These are phyloP conservation scores for Nothobranchius furzeri DNA, from an alignment of 2,113 vertebrate species.

Conservation along the genomic window DNA sequence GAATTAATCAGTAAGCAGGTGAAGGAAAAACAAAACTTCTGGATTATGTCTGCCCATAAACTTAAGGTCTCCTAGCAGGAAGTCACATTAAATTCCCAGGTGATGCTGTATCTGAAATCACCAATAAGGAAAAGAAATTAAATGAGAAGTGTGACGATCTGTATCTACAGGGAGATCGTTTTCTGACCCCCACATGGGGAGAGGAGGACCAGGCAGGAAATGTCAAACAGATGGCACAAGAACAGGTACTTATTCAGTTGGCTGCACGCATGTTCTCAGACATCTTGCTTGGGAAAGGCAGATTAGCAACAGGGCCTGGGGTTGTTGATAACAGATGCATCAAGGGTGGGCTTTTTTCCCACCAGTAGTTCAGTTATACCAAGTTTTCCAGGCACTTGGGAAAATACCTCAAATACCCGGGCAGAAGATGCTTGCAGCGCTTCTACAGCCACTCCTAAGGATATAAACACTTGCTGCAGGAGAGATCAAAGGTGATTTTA, in stretches of 20 bases:
- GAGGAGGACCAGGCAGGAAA: slow-evolving; percentile 45
- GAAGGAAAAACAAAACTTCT: neutral
- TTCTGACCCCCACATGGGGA: slow-evolving; percentile 42
- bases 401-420: slow-evolving; percentile 24
- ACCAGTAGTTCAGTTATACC: slow-evolving; percentile 49
- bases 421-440: slow-evolving; percentile 17
- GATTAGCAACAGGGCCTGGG: slow-evolving; percentile 59
- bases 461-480: slow-evolving; percentile 10
- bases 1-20: too few relatives aligned
- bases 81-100: slow-evolving; percentile 12
- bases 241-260: slow-evolving; percentile 60
- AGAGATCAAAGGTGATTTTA: slow-evolving; percentile 26
- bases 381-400: slow-evolving; percentile 18
- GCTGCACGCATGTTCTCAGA: slow-evolving; percentile 38
- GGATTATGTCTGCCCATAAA: slow-evolving; percentile 11
- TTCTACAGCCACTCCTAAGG: slow-evolving; percentile 2
- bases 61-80: slow-evolving; percentile 3
- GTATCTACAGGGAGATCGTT: slow-evolving; percentile 40
- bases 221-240: slow-evolving; percentile 69
- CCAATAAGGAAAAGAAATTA: slow-evolving; percentile 13
- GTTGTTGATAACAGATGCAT: slow-evolving; percentile 60
- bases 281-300: slow-evolving; percentile 50
- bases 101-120: slow-evolving; percentile 47
- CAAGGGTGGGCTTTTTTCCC: slow-evolving; percentile 12
- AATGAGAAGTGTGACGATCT: slow-evolving; percentile 19